Percentiles rank a stretch among this genome's conserved stretches.
These are phyloP conservation scores for Thermophis baileyi DNA, from an alignment of 2,113 vertebrate genomes.

Conservation along the genomic window DNA sequence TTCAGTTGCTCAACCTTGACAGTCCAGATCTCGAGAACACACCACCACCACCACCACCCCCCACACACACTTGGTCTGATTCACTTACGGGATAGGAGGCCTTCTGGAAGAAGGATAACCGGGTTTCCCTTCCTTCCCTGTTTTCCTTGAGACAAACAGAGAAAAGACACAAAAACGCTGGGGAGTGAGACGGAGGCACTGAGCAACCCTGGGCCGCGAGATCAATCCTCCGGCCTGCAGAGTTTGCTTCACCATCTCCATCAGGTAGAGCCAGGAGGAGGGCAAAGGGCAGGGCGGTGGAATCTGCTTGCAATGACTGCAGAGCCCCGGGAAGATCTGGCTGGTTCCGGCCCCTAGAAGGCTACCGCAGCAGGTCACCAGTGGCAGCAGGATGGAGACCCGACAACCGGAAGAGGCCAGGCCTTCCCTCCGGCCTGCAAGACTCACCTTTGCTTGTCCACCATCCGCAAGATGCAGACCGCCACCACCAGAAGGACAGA, in stretches of 20 bases:
- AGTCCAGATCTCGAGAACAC: not conserved
- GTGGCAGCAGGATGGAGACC: not conserved
- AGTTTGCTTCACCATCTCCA: not conserved
- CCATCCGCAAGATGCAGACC: not conserved
- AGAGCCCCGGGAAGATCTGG: not conserved
- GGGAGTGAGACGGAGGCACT: not conserved
- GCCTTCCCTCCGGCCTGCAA: not conserved
- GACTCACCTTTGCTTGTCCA: not conserved
- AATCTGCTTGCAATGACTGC: not conserved
- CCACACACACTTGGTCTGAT: too few relatives aligned
- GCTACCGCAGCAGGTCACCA: not conserved
- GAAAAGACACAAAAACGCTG: not conserved
- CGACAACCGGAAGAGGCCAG: not conserved
- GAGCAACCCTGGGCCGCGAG: not conserved
- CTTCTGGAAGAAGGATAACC: not conserved
- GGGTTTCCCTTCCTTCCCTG: not conserved
- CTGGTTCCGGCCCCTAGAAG: not conserved
- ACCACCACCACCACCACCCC: too few relatives aligned
- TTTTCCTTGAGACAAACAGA: not conserved
- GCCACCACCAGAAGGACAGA: not conserved
- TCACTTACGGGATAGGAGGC: conserved; percentile 4
- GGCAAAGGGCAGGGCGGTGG: not conserved
- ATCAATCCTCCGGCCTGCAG: not conserved
- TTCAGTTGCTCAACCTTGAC: not conserved
- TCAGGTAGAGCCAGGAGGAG: not conserved